phyloP scores from a whole-genome alignment of 1,140 invertebrate genomes.

The Calycopis cecrops region DNA sequence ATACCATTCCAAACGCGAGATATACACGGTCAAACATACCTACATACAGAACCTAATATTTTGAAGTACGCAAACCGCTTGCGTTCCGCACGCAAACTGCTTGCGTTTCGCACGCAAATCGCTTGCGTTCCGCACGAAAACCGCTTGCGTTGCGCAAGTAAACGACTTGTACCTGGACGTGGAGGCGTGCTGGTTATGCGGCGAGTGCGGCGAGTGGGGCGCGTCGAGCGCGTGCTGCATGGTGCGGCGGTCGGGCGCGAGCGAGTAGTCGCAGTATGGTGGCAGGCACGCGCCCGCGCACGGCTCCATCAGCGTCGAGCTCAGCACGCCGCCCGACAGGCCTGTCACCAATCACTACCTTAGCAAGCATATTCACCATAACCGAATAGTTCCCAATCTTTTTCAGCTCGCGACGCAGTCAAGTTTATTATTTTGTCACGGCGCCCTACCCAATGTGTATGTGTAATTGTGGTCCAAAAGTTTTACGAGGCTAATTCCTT shows the following conservation, averaged over 20 bases:
- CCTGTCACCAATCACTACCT: conserved; percentile 21
- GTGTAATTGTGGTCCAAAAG: too few species aligned
- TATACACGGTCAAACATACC: too few species aligned
- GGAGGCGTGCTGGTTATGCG: conserved; percentile 17
- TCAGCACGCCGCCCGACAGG: conserved; percentile 39
- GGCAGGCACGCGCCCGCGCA: conserved; percentile 18
- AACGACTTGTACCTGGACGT: conserved; percentile 34
- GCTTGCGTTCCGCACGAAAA: too few species aligned
- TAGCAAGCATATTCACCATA: background rate
- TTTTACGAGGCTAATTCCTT: too few species aligned
- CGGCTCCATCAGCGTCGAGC: conserved; percentile 39
- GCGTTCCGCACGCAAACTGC: background rate
- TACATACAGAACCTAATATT: too few species aligned
- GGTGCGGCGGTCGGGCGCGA: conserved; percentile 31
- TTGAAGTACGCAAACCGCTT: background rate
- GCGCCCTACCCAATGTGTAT: too few species aligned
- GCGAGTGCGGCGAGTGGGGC: conserved; percentile 36
- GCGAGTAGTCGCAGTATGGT: conserved; percentile 37
- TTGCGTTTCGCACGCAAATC: too few species aligned
- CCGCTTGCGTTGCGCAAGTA: too few species aligned
- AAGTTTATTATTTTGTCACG: too few species aligned
- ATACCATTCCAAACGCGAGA: too few species aligned
- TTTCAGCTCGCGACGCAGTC: too few species aligned
- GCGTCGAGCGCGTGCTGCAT: conserved; percentile 43
- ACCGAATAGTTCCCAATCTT: too few species aligned